Percentiles rank a stretch among this genome's conserved stretches.
phyloP scores from a whole-genome alignment of 2,113 vertebrate species.

The Puffinus mauretanicus region DNA sequence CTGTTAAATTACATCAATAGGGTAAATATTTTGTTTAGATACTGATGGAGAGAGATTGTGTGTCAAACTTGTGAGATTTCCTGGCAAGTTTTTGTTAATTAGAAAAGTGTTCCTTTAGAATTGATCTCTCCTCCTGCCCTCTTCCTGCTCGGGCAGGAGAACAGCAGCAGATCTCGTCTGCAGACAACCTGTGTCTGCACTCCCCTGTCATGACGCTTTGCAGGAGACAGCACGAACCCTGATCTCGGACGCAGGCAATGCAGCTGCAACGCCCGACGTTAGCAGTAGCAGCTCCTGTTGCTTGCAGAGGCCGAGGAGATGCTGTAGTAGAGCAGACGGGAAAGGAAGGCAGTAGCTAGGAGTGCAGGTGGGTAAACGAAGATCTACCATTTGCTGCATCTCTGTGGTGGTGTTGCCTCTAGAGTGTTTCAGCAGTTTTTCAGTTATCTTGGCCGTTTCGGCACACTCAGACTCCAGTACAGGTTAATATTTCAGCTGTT shows the following conservation, averaged over 20 bases:
- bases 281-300: neutral
- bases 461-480: neutral
- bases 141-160: neutral
- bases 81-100: neutral
- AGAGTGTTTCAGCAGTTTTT: neutral
- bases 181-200: neutral
- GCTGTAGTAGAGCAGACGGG: neutral
- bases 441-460: neutral
- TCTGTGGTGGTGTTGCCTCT: neutral
- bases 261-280: no score
- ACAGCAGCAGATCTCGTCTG: neutral
- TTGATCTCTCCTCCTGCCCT: neutral
- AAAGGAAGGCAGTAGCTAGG: neutral
- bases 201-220: neutral
- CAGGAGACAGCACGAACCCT: neutral
- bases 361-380: neutral
- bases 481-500: neutral
- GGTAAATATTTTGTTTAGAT: neutral
- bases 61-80: neutral
- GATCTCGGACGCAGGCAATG: fast-evolving
- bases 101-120: neutral
- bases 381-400: neutral
- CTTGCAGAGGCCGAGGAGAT: neutral
- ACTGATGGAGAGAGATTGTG: neutral
- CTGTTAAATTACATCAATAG: no score